Evolutionary conservation across 2,888 invertebrate species (phyloP), one percentile per base, ranked within the genome.

Genomic region (Encarsia formosa): DNA sequence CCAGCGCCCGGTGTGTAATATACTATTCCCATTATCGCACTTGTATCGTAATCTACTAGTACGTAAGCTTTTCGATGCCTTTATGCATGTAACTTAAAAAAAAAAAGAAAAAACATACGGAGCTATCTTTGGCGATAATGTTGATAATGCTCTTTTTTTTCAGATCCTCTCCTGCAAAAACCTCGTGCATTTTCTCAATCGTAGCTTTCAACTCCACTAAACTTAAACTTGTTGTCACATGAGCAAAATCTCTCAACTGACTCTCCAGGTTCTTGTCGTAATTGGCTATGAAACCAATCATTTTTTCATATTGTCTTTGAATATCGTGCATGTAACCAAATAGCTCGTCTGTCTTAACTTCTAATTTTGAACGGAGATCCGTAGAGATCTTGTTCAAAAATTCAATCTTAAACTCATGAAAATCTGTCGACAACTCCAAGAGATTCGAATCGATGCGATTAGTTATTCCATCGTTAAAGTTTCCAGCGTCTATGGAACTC

Each of bases 321-420:
- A 47, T 32, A 23, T 39, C 39, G 13, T 47, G 38, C 4, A 18
- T 11, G 8, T 47, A 11, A 9, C 23, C 32, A 13, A 47, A 47
- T 4, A 47, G 39, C 11, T 47, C 32, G 4, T 47, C 47, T 19
- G 47, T 47, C 23, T 47, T 47, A 5, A 32, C 47, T 8, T 31
- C 39, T 22, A 47, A 20, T 23, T 47, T 47, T n/a, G 38, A 38
- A 4, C 45, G 45, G 19, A 45, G 15, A 5, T 37, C n/a, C 8
- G 35, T 40, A 13, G 22, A 31, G 15, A 47, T 31, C 15, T 47
- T 47, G 11, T 47, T 23, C 22, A 23, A 23, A 2, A 45, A 26
- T n/a, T 9, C 26, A 13, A 37, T 23, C 26, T 26, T 45, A 11
- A 45, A 19, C 5, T 45, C 45, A 9, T 45, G 35, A 15, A 45